Evolutionary conservation across 2,888 invertebrate species (phyloP), one percentile per base, ranked within the genome.

Genomic region (Tetheella fluctuosa): DNA sequence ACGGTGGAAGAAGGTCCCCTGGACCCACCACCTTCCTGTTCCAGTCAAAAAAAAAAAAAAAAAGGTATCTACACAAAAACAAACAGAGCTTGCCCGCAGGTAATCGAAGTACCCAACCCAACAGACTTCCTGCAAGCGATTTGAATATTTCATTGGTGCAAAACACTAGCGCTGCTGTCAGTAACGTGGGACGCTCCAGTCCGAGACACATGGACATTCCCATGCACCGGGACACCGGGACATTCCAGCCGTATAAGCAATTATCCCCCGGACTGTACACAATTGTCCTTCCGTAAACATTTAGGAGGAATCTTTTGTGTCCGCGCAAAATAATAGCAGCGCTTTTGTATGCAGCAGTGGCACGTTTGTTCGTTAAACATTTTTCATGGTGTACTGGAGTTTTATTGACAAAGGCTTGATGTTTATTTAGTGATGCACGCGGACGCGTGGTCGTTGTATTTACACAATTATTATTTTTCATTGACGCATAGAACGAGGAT

Each of bases 231-330:
- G 42, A 17, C 42, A 57, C 68, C 68, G 69, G 65, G 67, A 72
- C 71, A 80, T 81, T 83, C 82, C 80, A 72, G 71, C 68, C 79
- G 76, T 78, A 71, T 82, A 79, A 81, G 77, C 85, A 86, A 86
- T 85, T 85, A 85, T 72, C 67, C 69, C 65, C 65, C 65, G 73
- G 69, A 71, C 76, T 71, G 73, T 67, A 71, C 66, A 67, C 76
- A 75, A 74, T 77, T 78, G 77, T 80, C 77, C 73, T 77, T 74
- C 68, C 70, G 73, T 73, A 82, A 81, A 82, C 79, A 76, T 77
- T 81, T 76, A 48, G 48, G 48, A 73, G 73, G 63, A 71, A 65
- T 77, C 78, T 82, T 82, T 81, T 78, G 80, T 79, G 61, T 61
- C 63, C 58, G 54, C 60, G 60, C 61, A 62, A 66, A 65, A 65